Evolutionary conservation across 2,888 invertebrate genomes (phyloP).

Genomic region (Campoplex capitator): DNA sequence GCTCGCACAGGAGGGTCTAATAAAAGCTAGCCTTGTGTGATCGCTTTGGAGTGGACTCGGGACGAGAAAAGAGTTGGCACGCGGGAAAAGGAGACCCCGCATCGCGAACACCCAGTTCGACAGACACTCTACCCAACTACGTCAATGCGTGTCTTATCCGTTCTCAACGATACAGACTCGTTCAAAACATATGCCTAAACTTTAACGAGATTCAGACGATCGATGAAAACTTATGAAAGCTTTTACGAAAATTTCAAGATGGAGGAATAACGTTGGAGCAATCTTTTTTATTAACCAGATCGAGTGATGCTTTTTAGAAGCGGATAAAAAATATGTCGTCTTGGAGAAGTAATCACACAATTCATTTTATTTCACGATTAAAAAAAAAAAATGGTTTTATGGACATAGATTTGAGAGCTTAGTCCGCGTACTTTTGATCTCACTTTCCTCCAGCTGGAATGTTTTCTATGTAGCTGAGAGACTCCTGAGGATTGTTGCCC

Average conservation of each 20-base stretch:
- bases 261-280: background rate
- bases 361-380: background rate
- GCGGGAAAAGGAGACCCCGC: background rate
- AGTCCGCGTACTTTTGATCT: too few relatives aligned
- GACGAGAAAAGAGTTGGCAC: conserved; percentile 52
- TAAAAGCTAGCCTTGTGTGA: conserved; percentile 68
- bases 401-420: background rate
- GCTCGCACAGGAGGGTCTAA: conserved; percentile 55
- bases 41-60: conserved; percentile 63
- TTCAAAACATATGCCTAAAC: background rate
- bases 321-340: background rate
- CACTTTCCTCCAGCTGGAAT: too few relatives aligned
- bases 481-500: too few relatives aligned
- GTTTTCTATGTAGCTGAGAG: too few relatives aligned
- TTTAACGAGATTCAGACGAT: background rate
- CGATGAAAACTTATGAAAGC: background rate
- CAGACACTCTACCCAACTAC: conserved; percentile 50
- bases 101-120: conserved; percentile 30
- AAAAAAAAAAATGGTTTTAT: background rate
- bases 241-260: background rate
- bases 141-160: conserved; percentile 57
- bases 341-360: background rate
- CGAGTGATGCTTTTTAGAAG: background rate
- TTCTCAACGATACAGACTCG: conserved; percentile 5
- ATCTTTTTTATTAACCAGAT: background rate